Percentiles rank a stretch among this genome's conserved stretches.
phyloP scores from a whole-genome alignment of 2,888 invertebrate genomes.

The Chrysina gloriosa region DNA sequence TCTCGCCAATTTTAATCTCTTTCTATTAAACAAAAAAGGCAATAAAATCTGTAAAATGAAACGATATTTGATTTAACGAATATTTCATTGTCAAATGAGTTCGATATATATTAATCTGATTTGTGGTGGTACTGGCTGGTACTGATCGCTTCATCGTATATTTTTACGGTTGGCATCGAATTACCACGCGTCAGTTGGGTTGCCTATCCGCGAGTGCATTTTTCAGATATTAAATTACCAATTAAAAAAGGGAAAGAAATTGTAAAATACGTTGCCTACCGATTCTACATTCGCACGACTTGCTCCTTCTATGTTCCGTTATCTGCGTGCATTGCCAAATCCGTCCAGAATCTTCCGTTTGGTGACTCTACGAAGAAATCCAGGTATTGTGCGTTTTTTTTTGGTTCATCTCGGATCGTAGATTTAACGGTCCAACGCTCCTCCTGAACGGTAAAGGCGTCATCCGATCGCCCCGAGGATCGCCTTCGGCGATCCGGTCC shows the following conservation, averaged over 20 bases:
- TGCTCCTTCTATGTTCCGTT: neutral
- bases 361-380: slow-evolving; percentile 1
- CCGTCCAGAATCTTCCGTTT: neutral
- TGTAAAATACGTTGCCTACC: slow-evolving; percentile 36
- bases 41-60: too few species aligned
- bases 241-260: slow-evolving; percentile 6
- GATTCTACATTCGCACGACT: neutral
- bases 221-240: slow-evolving; percentile 17
- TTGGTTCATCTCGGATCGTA: neutral
- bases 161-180: too few species aligned
- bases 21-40: too few species aligned
- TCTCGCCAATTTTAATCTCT: too few species aligned
- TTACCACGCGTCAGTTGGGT: slow-evolving; percentile 5
- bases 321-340: slow-evolving; percentile 5
- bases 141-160: too few species aligned
- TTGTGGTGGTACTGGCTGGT: too few species aligned
- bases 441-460: neutral
- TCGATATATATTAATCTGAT: too few species aligned
- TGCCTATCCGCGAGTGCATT: neutral
- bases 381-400: slow-evolving; percentile 12
- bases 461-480: neutral
- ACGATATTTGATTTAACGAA: too few species aligned
- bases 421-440: neutral
- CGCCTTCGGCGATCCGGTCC: neutral
- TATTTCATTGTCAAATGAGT: too few species aligned